These are phyloP conservation scores for Oxygymnocypris stewartii DNA, from an alignment of 2,113 vertebrate genomes.

Conservation along the genomic window DNA sequence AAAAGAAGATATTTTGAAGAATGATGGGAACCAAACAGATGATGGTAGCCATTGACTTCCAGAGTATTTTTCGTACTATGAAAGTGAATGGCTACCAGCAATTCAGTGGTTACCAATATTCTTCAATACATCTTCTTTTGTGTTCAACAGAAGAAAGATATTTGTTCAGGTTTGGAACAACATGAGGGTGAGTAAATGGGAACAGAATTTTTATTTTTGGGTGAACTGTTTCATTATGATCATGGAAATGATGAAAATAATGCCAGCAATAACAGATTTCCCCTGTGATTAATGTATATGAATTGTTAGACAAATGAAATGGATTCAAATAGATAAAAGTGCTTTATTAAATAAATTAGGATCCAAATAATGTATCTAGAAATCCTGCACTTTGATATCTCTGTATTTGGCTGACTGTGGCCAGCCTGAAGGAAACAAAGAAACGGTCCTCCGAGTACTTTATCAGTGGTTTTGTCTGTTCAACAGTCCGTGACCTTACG, in stretches of 20 bases:
- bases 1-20: not conserved
- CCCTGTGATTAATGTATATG: not conserved
- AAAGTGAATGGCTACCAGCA: no score
- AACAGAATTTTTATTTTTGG: no score
- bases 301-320: not conserved
- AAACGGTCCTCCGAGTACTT: not conserved
- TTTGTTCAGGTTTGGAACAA: no score
- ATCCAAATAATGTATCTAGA: not conserved
- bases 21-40: not conserved
- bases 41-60: not conserved
- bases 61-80: not conserved
- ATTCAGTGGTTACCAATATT: no score
- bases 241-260: not conserved
- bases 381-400: not conserved
- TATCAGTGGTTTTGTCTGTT: conserved; percentile 9
- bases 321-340: not conserved
- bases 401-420: not conserved
- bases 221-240: not conserved
- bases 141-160: no score
- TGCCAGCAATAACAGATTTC: no score
- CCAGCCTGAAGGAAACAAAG: not conserved
- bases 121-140: no score
- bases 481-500: conserved; percentile 9
- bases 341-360: not conserved
- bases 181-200: no score